A percentile compares a stretch with the other conserved stretches of the same genome.
Evolutionary conservation across 2,888 invertebrate species (phyloP).

Genomic region (Operophtera brumata): DNA sequence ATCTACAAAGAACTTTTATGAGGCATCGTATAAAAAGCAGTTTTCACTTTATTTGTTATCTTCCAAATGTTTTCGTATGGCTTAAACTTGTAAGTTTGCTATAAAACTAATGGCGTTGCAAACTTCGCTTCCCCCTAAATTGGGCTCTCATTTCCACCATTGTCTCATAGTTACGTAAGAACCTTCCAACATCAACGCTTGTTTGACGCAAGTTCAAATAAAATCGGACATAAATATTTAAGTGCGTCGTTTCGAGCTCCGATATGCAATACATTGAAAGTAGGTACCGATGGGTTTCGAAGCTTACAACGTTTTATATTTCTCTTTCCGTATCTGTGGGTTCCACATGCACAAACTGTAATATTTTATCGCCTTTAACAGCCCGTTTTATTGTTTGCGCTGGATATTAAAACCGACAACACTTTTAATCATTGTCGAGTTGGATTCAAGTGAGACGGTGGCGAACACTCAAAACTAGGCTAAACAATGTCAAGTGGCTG

Average conservation of each 20-base stretch:
- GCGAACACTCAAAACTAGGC: constrained; percentile 25
- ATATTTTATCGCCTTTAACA: constrained; percentile 24
- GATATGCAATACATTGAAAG: constrained; percentile 43
- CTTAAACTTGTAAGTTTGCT: background rate
- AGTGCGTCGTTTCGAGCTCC: constrained; percentile 33
- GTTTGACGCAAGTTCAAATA: constrained; percentile 30
- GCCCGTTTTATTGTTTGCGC: constrained; percentile 16
- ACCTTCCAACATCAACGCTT: constrained; percentile 21
- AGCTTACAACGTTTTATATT: constrained; percentile 28
- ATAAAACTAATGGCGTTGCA: background rate
- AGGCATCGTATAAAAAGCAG: too few species aligned
- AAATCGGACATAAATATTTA: constrained; percentile 36
- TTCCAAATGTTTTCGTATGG: background rate
- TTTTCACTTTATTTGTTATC: background rate
- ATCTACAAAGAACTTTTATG: too few species aligned
- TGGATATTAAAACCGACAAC: constrained; percentile 12
- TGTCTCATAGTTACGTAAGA: constrained; percentile 5
- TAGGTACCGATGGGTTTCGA: constrained; percentile 33
- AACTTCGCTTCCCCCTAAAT: background rate
- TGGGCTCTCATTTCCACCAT: background rate
- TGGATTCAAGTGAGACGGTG: constrained; percentile 18
- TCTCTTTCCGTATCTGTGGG: constrained; percentile 27
- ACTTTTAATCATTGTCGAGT: constrained; percentile 24
- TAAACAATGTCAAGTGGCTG: constrained; percentile 24
- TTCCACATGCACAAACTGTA: constrained; percentile 22